Conservation (phyloP, 2,113 vertebrate genomes). For the Zeus faber region DNA sequence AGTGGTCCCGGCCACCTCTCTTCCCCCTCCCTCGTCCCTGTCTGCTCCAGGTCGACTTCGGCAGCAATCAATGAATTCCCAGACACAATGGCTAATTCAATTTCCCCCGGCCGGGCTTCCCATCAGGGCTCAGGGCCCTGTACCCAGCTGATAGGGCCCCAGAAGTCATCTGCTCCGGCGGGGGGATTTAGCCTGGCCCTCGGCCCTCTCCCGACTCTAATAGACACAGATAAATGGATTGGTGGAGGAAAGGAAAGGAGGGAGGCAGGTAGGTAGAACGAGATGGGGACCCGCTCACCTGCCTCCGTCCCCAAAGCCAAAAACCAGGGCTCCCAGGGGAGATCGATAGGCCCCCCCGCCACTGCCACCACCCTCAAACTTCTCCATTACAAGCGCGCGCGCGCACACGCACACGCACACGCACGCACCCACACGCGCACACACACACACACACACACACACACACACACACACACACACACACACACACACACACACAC, state of each 20-base stretch:
- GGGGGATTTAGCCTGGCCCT: slow-evolving; percentile 62
- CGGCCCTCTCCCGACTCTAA: slow-evolving; percentile 51
- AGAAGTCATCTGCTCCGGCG: slow-evolving; percentile 44
- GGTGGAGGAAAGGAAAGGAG: slow-evolving; percentile 34
- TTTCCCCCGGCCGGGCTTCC: slow-evolving; percentile 67
- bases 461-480: neutral
- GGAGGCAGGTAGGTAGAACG: slow-evolving; percentile 40
- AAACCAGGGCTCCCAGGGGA: slow-evolving; percentile 34
- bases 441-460: neutral
- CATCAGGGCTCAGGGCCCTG: slow-evolving; percentile 68
- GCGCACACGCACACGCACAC: too few relatives aligned
- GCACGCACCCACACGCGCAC: too few relatives aligned
- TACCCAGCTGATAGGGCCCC: slow-evolving; percentile 67
- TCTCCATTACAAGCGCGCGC: too few relatives aligned
- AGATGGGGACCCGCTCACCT: slow-evolving; percentile 57
- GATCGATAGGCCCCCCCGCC: slow-evolving; percentile 31
- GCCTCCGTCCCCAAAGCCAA: slow-evolving; percentile 58
- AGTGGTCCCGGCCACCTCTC: neutral
- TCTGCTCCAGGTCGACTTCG: slow-evolving; percentile 50
- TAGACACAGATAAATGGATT: slow-evolving; percentile 79
- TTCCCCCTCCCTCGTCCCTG: slow-evolving; percentile 47
- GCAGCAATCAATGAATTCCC: slow-evolving; percentile 71
- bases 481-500: neutral
- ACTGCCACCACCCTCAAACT: slow-evolving; percentile 10
- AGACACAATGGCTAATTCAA: slow-evolving; percentile 73